Evolutionary conservation across 2,888 invertebrate species (phyloP).

Genomic region (Agriopis leucophaearia): DNA sequence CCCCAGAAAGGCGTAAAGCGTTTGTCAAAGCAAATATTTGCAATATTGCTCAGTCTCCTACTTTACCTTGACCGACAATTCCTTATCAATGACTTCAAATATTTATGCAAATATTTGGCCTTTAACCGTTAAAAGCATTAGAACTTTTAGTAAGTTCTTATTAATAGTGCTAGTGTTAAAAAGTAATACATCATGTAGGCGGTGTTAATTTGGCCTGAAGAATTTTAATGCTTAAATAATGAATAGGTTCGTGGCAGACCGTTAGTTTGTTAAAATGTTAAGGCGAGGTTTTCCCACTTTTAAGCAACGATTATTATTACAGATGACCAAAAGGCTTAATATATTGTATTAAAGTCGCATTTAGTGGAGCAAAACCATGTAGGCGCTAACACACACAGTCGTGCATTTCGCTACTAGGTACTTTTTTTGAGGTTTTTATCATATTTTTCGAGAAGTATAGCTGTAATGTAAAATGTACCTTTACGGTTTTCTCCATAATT

Average conservation of each 20-base stretch:
- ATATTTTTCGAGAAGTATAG: too few relatives aligned
- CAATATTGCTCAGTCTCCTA: constrained; percentile 18
- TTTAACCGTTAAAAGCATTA: constrained; percentile 24
- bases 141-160: constrained; percentile 20
- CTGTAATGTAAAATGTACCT: too few relatives aligned
- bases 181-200: constrained; percentile 19
- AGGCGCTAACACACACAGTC: too few relatives aligned
- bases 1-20: constrained; percentile 12
- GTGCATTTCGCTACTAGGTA: too few relatives aligned
- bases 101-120: constrained; percentile 27
- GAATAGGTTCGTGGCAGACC: constrained; percentile 3
- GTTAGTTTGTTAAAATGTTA: constrained; percentile 14
- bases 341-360: too few relatives aligned
- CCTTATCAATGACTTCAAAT: constrained; percentile 34
- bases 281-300: constrained; percentile 4
- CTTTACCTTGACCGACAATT: constrained; percentile 28
- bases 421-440: too few relatives aligned
- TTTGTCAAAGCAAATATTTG: constrained; percentile 25
- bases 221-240: constrained; percentile 24
- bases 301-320: too few relatives aligned
- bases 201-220: constrained; percentile 29
- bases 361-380: too few relatives aligned
- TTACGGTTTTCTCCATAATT: too few relatives aligned
- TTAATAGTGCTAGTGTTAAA: constrained; percentile 12
- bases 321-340: too few relatives aligned